These are phyloP conservation scores for Callocephalon fimbriatum DNA, from an alignment of 2,113 vertebrate species.

Conservation along the genomic window DNA sequence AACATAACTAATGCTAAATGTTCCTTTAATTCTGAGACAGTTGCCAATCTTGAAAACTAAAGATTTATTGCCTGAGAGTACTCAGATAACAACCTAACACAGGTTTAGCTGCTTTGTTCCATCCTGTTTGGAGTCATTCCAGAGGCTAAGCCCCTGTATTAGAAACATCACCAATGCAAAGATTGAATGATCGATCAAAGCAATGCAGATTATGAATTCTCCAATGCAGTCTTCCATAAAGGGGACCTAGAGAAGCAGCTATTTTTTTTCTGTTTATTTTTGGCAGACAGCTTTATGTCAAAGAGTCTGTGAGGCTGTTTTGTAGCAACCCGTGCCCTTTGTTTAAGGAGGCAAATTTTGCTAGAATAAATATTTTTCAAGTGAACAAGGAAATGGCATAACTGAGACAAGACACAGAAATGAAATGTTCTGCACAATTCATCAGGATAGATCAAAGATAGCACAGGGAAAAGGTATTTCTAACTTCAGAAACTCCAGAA, in stretches of 20 bases:
- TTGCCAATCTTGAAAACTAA: slow-evolving; percentile 75
- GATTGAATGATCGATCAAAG: slow-evolving; percentile 79
- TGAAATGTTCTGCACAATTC: neutral
- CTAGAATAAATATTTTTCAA: slow-evolving; percentile 46
- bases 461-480: slow-evolving; percentile 63
- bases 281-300: slow-evolving; percentile 11
- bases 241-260: slow-evolving; percentile 11
- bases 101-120: slow-evolving; percentile 75
- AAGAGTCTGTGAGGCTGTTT: neutral
- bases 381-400: neutral
- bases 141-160: slow-evolving; percentile 67
- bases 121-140: slow-evolving; percentile 72
- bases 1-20: slow-evolving; percentile 62
- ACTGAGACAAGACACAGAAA: slow-evolving; percentile 16
- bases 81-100: slow-evolving; percentile 75
- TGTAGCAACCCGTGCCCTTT: neutral
- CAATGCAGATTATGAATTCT: slow-evolving; percentile 63
- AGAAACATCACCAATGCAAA: slow-evolving; percentile 72
- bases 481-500: slow-evolving; percentile 73
- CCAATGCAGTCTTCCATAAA: slow-evolving; percentile 52
- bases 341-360: slow-evolving; percentile 22
- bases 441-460: slow-evolving; percentile 41
- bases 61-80: slow-evolving; percentile 79
- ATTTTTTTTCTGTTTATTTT: slow-evolving; percentile 44
- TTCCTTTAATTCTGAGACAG: slow-evolving; percentile 73